A percentile compares a stretch with the other conserved stretches of the same genome.
Conservation (phyloP, 2,113 vertebrate genomes). For the Diadophis punctatus region DNA sequence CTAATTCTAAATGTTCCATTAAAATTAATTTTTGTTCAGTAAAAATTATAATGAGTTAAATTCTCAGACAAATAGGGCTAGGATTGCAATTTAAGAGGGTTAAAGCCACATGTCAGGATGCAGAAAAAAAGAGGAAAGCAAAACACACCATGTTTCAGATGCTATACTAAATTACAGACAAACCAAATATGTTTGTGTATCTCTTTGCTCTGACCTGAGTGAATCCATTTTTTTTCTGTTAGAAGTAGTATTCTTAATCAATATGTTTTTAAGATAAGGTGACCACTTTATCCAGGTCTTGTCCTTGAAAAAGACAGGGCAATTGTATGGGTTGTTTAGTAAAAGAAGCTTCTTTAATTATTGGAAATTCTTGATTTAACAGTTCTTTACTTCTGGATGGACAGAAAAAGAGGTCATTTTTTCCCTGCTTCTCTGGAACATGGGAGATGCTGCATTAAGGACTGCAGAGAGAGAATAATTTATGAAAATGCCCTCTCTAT, state of each 20-base stretch:
- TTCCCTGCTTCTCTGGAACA: not conserved
- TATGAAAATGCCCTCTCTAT: not conserved
- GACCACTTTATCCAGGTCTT: not conserved
- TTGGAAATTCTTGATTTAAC: not conserved
- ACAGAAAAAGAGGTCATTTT: not conserved
- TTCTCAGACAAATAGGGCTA: not conserved
- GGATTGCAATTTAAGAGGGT: not conserved
- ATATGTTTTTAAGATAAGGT: not conserved
- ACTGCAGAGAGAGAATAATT: not conserved
- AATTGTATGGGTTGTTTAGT: not conserved
- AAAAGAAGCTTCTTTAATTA: not conserved
- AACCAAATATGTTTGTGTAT: not conserved
- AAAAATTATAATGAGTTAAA: not conserved
- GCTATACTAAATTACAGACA: conserved; percentile 9
- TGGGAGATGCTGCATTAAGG: not conserved
- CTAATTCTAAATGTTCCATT: not conserved
- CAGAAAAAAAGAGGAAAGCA: conserved; percentile 17
- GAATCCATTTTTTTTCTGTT: not conserved
- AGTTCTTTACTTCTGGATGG: not conserved
- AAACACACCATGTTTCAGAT: not conserved
- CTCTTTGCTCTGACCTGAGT: not conserved
- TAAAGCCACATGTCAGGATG: not conserved
- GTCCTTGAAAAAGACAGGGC: not conserved
- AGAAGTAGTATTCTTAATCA: not conserved
- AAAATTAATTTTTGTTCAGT: not conserved